Conservation (phyloP, 2,797 vertebrate genomes). For the Diglossa cyanea region DNA sequence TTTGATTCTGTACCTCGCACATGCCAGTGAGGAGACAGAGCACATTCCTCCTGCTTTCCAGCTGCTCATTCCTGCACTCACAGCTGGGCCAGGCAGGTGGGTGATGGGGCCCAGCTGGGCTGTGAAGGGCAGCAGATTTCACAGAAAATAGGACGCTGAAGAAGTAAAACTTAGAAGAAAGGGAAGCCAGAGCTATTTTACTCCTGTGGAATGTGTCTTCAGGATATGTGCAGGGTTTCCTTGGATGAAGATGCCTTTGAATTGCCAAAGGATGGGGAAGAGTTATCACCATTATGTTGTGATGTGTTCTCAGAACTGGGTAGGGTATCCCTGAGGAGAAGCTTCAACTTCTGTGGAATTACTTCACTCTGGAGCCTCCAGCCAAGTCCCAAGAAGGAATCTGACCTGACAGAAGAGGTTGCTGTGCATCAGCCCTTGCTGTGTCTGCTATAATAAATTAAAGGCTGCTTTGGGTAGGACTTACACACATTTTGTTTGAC, state of each 20-base stretch:
- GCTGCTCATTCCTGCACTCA: neutral
- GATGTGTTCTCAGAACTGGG: neutral
- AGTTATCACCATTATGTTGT: neutral
- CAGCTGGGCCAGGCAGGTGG: neutral
- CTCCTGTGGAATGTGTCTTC: neutral
- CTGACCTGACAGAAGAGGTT: neutral
- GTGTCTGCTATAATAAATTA: neutral
- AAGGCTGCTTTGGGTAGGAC: neutral
- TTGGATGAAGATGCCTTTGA: neutral
- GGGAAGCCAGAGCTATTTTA: neutral
- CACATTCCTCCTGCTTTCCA: neutral
- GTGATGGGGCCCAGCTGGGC: accelerated
- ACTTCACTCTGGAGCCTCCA: neutral
- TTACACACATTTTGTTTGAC: neutral
- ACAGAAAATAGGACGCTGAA: neutral
- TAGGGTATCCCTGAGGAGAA: neutral
- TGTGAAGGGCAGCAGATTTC: neutral
- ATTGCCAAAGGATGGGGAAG: neutral
- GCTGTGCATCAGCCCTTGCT: neutral
- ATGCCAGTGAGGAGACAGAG: neutral
- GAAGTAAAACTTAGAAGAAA: neutral
- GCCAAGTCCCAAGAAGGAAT: neutral
- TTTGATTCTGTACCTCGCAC: neutral
- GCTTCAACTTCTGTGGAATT: neutral
- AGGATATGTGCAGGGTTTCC: neutral